Percentiles rank a stretch among this genome's conserved stretches.
Conservation (phyloP, 2,888 invertebrate species). For the Leptinotarsa peninsularis region DNA sequence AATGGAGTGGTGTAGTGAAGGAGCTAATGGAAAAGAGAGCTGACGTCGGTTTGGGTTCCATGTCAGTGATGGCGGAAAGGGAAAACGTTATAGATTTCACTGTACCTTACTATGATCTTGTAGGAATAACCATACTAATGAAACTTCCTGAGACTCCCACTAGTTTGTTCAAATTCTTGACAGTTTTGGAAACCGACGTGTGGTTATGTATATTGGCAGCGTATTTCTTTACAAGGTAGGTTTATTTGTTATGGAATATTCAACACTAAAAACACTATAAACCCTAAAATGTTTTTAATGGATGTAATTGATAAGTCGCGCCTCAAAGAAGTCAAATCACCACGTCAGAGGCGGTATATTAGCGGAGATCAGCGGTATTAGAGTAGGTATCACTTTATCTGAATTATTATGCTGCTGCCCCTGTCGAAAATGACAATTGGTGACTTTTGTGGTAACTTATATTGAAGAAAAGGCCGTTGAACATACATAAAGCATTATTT, state of each 20-base stretch:
- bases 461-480: too few relatives aligned
- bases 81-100: conserved; percentile 98
- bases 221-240: conserved; percentile 91
- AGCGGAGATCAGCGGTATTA: too few relatives aligned
- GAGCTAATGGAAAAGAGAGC: conserved; percentile 74
- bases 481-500: too few relatives aligned
- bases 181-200: conserved; percentile 94
- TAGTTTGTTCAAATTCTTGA: conserved; percentile 95
- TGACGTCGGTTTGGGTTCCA: conserved; percentile 92
- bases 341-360: too few relatives aligned
- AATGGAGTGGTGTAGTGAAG: conserved; percentile 72
- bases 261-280: too few relatives aligned
- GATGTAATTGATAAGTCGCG: too few relatives aligned
- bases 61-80: conserved; percentile 97
- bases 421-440: too few relatives aligned
- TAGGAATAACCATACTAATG: conserved; percentile 97
- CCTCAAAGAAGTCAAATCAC: too few relatives aligned
- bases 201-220: conserved; percentile 97
- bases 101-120: conserved; percentile 97
- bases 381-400: too few relatives aligned
- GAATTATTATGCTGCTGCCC: too few relatives aligned
- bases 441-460: too few relatives aligned
- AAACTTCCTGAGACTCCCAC: conserved; percentile 89
- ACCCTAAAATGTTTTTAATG: too few relatives aligned
- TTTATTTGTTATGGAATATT: neutral